Evolutionary conservation across 2,888 invertebrate species (phyloP), one percentile per base, ranked within the genome.

Genomic region (Hedychridium roseum): DNA sequence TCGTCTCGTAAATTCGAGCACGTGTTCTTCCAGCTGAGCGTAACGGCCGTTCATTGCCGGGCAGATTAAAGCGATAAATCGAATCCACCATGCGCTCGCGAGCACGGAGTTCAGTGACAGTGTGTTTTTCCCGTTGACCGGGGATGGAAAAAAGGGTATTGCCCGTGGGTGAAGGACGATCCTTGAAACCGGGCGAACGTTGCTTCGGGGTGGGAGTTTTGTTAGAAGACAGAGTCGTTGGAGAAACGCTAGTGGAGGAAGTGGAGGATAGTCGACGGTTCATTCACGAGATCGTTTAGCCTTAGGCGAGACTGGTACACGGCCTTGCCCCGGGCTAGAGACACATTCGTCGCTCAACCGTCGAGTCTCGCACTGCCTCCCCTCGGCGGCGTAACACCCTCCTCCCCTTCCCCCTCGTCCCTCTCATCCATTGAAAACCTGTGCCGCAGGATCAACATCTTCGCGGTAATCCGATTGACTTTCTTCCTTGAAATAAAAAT

Each of bases 281-380:
- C 76, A 74, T 75, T 75, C 71, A 74, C 64, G 50, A 58, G 67
- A 63, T 57, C 59, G 54, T 62, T 37, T 57, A 66, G 73, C 75
- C 71, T 53, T 48, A 50, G 70, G 76, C 75, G 55, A 69, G 66
- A 68, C 74, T 68, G 66, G 71, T 76, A 60, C 57, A 51, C 71
- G 76, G 63, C 76, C 76, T 76, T 76, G 76, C 76, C 74, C 55
- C 59, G 46, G 70, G 76, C 72, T 57, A 51, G 49, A 37, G 52
- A 54, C 66, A 57, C 57, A 55, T 64, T 64, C 56, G 49, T 57
- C 15, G 44, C 18, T 51, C 37, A 30, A 42, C 47, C 32, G 46
- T 43, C 55, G 40, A 46, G 50, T 57, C 47, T 50, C 43, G 27
- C 23, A 32, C 42, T 31, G 41, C 36, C 42, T 38, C 43, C 28